Evolutionary conservation across 2,797 vertebrate genomes (phyloP), one percentile per base, ranked within the genome.

Genomic region (Anguilla obscura): DNA sequence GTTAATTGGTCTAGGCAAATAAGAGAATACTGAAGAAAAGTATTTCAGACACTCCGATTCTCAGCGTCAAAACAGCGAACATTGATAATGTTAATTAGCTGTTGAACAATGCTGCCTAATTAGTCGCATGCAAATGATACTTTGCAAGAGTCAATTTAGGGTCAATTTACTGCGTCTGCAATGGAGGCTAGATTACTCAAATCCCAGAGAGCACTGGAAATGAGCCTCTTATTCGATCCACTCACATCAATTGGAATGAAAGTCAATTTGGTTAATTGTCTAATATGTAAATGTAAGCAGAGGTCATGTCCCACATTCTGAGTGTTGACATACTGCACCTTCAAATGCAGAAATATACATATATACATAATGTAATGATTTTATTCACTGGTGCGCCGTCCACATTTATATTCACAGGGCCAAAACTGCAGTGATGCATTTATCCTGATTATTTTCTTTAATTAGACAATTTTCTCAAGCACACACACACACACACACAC

Each of bases 221-320:
- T 50, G 58, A 86, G 80, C 88, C 89, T 87, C 40, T 58, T 90
- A 90, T 88, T 88, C 88, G 40, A 87, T 92, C 90, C 91, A 91
- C 87, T 89, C 89, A 87, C 88, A 90, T 92, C 91, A 90, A 86
- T 71, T 86, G 91, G 90, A 87, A 91, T 92, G 92, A 91, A 95
- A 96, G 95, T 96, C 95, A 94, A 95, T 95, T 96, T 93, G 93
- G 93, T 95, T 96, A 96, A 96, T 95, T 96, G 94, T 95, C 94
- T 95, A 95, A 96, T 95, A 95, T 95, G 94, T 93, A 96, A 95
- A 96, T 95, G 56, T 85, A 40, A 86, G 85, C 30, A 52, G 63
- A 74, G 85, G 85, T 71, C 63, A 86, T 86, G 63, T 45, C 85
- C 54, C 84, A 66, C 45, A 86, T 86, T 86, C 60, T 8, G 24